Evolutionary conservation across 1,140 invertebrate species (phyloP).

Genomic region (Drosophila tropicalis): DNA sequence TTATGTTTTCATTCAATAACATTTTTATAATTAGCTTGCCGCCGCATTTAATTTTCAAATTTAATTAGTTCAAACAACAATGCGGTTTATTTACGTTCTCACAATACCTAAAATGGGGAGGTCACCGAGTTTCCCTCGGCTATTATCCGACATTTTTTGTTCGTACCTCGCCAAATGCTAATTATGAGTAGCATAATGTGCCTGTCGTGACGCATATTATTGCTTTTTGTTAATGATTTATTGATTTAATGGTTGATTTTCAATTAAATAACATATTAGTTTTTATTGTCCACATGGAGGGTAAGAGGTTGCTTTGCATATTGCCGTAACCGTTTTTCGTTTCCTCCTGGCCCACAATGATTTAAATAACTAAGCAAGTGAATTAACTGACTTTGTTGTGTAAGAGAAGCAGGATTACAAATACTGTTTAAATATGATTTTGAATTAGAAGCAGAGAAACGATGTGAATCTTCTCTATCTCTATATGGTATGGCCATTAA

Average conservation of each 20-base stretch:
- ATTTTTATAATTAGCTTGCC: slow-evolving; percentile 71
- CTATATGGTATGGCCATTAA: no score
- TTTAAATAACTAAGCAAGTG: no score
- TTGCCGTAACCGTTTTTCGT: no score
- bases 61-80: slow-evolving; percentile 74
- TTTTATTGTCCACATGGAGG: background rate
- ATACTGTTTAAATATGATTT: no score
- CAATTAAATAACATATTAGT: slow-evolving; percentile 8
- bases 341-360: no score
- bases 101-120: slow-evolving; percentile 31
- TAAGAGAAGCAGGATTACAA: no score
- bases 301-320: no score
- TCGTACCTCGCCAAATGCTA: background rate
- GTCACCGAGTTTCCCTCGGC: background rate
- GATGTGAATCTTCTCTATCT: no score
- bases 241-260: slow-evolving; percentile 12
- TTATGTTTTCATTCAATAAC: slow-evolving; percentile 55
- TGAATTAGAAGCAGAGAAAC: no score
- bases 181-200: slow-evolving; percentile 16
- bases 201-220: background rate
- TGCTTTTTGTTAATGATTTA: slow-evolving; percentile 15
- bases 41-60: slow-evolving; percentile 67
- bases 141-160: background rate
- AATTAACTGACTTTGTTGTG: no score
- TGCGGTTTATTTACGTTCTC: slow-evolving; percentile 65